Evolutionary conservation across 2,797 vertebrate genomes (phyloP).

Genomic region (Manis crassicaudata): DNA sequence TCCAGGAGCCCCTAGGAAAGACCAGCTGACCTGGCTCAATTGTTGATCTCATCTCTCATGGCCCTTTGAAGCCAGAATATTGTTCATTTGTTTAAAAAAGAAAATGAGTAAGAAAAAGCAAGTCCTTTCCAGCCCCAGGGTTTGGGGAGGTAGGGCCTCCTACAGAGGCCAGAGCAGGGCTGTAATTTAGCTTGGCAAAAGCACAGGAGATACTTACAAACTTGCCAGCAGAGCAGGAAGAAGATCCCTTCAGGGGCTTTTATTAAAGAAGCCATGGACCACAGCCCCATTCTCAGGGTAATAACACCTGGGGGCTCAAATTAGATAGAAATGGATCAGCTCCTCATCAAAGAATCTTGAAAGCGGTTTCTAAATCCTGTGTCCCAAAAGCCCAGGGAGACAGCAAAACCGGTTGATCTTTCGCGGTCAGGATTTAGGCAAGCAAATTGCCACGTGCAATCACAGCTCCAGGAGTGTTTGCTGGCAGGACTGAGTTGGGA

Average conservation of each 20-base stretch:
- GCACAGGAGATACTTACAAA: not conserved
- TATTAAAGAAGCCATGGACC: not conserved
- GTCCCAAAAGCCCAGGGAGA: not conserved
- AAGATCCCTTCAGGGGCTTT: not conserved
- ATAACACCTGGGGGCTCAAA: no score
- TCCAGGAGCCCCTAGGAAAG: not conserved
- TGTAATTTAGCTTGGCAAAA: slow-evolving; percentile 60
- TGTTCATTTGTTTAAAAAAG: slow-evolving; percentile 26
- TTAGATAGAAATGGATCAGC: not conserved
- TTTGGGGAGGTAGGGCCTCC: not conserved
- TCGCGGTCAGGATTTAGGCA: not conserved
- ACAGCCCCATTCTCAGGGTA: not conserved
- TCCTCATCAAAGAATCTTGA: not conserved
- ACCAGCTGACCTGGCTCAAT: not conserved
- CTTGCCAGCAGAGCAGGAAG: not conserved
- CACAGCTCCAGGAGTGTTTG: not conserved
- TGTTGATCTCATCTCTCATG: not conserved
- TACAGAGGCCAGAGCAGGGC: not conserved
- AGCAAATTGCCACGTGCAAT: slow-evolving; percentile 38
- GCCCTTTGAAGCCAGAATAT: not conserved
- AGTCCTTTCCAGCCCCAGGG: not conserved
- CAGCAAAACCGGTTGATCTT: not conserved
- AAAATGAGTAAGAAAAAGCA: slow-evolving; percentile 4
- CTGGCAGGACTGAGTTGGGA: not conserved
- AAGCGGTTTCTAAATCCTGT: not conserved